Evolutionary conservation across 2,113 vertebrate genomes (phyloP), one percentile per base, ranked within the genome.

Genomic region (Axis porcinus): DNA sequence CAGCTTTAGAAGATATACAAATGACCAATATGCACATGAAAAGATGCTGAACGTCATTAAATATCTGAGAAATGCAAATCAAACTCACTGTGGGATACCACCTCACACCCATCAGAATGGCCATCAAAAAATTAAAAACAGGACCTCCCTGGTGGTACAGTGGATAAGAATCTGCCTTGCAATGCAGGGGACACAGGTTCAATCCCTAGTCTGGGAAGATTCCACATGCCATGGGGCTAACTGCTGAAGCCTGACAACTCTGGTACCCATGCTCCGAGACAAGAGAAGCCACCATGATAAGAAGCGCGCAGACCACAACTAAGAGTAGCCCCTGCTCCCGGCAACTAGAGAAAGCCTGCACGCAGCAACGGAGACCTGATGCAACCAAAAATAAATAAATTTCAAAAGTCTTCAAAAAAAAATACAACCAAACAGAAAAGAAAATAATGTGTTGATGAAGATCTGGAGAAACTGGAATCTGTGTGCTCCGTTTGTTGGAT

Each of bases 361-460:
- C 1, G 3, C 30, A 16, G 60, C 60, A 16, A 1, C 0, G 14
- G 30, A 33, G 30, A 3, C 6, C 30, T 3, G 60, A 7, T 1
- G 14, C 14, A 7, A 0, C 60, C 60, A 33, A 7, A 16, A 33
- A 33, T 7, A 16, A 64, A 30, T 16, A 8, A 6, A 33, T 7
- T 6, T 64, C 4, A 16, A 7, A 64, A 62, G 30, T 16, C 60
- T 33, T 30, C 13, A 62, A 33, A 64, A 16, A 16, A 52, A 64
- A 16, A 64, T 16, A 16, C 33, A 64, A 30, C 60, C 60, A 62
- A 16, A 7, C 60, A 62, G 60, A 9, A 21, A 21, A 36, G 45
- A 28, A 36, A 67, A 70, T 70, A 17, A 25, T 12, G 23, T 40
- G 33, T 23, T 36, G 47, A 47, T 4, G 5, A 52, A n/a, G 45